A percentile compares a stretch with the other conserved stretches of the same genome.
These are phyloP conservation scores for Popillia japonica DNA, from an alignment of 1,140 invertebrate species.

Conservation along the genomic window DNA sequence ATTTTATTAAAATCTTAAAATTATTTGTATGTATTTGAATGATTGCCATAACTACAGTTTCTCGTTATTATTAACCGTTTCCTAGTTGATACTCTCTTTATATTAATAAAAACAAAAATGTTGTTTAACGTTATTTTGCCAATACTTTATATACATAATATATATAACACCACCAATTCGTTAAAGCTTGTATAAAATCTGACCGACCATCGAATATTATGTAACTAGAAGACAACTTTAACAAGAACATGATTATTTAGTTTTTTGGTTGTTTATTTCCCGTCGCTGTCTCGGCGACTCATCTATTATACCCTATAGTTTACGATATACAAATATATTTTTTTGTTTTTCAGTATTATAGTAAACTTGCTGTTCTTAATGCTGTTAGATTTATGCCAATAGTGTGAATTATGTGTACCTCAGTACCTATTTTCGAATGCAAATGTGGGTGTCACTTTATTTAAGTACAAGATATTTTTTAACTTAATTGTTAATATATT, in stretches of 20 bases:
- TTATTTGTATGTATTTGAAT: no score
- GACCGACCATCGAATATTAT: background rate
- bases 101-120: no score
- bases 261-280: no score
- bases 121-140: background rate
- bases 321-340: background rate
- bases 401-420: slow-evolving; percentile 40
- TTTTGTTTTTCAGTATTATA: slow-evolving; percentile 42
- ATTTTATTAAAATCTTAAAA: no score
- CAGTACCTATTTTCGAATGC: slow-evolving; percentile 39
- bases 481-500: slow-evolving; percentile 49
- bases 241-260: background rate
- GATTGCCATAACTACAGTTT: no score
- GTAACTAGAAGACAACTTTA: background rate
- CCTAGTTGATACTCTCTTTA: no score
- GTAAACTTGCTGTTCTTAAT: background rate
- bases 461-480: slow-evolving; percentile 52
- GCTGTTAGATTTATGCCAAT: background rate
- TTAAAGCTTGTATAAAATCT: background rate
- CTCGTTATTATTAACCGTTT: no score
- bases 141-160: no score
- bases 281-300: no score
- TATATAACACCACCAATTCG: background rate
- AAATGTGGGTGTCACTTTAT: slow-evolving; percentile 48
- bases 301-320: no score